Conservation (phyloP, 2,888 invertebrate species). For the Bibio marci region DNA sequence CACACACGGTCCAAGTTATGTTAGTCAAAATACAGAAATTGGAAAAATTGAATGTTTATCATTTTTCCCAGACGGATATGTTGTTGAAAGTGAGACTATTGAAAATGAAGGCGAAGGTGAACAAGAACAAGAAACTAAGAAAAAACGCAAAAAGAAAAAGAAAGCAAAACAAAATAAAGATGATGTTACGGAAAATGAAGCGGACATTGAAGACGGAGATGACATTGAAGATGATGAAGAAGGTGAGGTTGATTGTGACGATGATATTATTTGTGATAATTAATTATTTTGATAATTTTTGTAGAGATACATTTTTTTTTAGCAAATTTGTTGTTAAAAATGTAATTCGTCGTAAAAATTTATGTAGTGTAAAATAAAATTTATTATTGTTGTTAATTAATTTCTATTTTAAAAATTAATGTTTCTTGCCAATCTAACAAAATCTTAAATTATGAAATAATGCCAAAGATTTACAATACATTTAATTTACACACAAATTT, state of each 20-base stretch:
- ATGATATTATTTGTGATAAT: background rate
- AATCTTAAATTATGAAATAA: too few species aligned
- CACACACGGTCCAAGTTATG: conserved; percentile 46
- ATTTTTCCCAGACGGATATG: conserved; percentile 53
- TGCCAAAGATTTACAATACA: too few species aligned
- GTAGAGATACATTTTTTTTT: background rate
- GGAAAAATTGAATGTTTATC: conserved; percentile 43
- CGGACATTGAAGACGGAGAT: background rate
- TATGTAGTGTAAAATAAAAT: too few species aligned
- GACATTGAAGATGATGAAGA: conserved; percentile 2
- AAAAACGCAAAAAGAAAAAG: conserved; percentile 11
- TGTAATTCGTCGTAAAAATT: too few species aligned
- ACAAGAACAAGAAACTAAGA: conserved; percentile 13
- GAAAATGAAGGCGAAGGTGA: conserved; percentile 23
- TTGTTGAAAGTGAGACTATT: conserved; percentile 31
- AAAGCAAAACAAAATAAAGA: conserved; percentile 7
- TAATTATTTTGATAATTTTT: background rate
- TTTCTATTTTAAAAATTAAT: too few species aligned
- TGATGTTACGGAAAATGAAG: background rate
- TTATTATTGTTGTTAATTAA: too few species aligned
- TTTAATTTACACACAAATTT: too few species aligned
- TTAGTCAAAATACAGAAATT: conserved; percentile 44
- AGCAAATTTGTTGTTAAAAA: too few species aligned
- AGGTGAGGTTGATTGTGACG: background rate
- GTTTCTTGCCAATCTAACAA: too few species aligned